Evolutionary conservation across 1,140 invertebrate species (phyloP), one percentile per base, ranked within the genome.

Genomic region (Calephelis virginiensis): DNA sequence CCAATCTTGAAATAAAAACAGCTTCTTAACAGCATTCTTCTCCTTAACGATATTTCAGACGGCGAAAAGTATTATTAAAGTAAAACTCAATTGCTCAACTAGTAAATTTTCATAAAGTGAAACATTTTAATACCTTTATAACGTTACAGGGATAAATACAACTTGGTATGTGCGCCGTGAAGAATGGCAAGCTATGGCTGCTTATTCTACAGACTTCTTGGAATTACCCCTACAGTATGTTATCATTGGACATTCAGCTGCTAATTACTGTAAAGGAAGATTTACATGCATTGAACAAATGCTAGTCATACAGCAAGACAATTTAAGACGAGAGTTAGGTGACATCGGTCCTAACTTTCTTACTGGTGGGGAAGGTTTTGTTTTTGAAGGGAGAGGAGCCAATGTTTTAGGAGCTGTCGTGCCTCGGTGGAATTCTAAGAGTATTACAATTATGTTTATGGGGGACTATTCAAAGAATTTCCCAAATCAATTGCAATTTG

Each of bases 301-400:
- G 65, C 64, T 84, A 2, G 66, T 50, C 7, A 83, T 86, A 14
- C 88, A 90, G 70, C 65, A 71, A 43, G 76, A 82, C 59, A 80
- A 90, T 63, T 65, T 85, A 11, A 67, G 74, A 13, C 61, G 77
- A 63, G 70, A 69, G 0, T 82, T 75, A 10, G 64, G 69, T 7
- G 88, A 90, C 49, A 90, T 90, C 28, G 84, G 80, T 0, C 84
- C 86, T 0, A 89, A 90, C 50, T 90, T 81, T 60, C 77, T 90
- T 0, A 78, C 88, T 10, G 77, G 82, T 49, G 84, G 81, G 0
- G 76, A 80, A 12, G 88, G 86, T 5, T 65, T 74, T 40, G 68
- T 90, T 3, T 53, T 53, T 28, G 50, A 53, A 28, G 28, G 28
- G 28, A 28, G 28, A 28, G 28, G 28, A 28, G 28, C 28, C 28